A percentile compares a stretch with the other conserved stretches of the same genome.
Evolutionary conservation across 2,888 invertebrate genomes (phyloP).

Genomic region (Cantharis lateralis): DNA sequence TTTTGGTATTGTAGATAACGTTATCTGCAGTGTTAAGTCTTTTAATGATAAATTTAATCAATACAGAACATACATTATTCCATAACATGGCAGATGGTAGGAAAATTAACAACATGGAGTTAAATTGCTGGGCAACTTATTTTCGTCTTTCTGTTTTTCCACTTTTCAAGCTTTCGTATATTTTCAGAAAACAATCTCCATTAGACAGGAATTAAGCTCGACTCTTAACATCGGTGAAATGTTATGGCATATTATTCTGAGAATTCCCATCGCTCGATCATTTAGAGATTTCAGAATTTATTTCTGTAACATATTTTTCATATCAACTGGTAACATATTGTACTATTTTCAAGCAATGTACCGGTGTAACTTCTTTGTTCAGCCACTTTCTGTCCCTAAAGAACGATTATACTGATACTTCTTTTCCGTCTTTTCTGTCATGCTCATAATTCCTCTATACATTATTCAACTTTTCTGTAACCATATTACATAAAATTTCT

Average conservation of each 20-base stretch:
- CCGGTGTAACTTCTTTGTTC: background rate
- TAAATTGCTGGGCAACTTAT: background rate
- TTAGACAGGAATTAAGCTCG: background rate
- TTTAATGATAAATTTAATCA: background rate
- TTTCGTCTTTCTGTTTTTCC: background rate
- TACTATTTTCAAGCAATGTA: background rate
- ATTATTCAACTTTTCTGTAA: background rate
- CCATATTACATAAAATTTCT: background rate
- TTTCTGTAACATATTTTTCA: background rate
- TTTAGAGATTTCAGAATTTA: background rate
- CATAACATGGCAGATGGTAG: background rate
- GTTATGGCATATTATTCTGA: background rate
- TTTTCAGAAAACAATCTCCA: background rate
- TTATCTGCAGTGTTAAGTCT: background rate
- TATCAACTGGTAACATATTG: background rate
- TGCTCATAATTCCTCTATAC: background rate
- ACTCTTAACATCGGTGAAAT: too few species aligned
- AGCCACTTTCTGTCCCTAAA: background rate
- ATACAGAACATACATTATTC: background rate
- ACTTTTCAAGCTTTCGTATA: background rate
- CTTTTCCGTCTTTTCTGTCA: background rate
- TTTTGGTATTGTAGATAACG: background rate
- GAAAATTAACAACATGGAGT: background rate
- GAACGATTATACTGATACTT: background rate
- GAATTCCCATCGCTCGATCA: background rate